A percentile compares a stretch with the other conserved stretches of the same genome.
These are phyloP conservation scores for Vireo altiloquus DNA, from an alignment of 2,113 vertebrate genomes.

Conservation along the genomic window DNA sequence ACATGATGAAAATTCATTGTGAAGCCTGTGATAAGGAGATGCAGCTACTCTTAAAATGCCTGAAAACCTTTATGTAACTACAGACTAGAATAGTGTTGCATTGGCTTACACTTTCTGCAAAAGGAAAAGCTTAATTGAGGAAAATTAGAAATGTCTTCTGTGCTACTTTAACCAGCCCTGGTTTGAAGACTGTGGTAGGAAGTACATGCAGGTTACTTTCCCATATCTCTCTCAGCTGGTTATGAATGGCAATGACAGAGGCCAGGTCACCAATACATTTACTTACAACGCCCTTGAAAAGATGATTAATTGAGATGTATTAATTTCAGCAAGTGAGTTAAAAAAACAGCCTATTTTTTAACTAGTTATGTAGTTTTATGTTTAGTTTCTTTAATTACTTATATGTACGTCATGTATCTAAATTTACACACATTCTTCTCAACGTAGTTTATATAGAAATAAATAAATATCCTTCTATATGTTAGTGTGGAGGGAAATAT, in stretches of 20 bases:
- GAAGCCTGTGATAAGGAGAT: not conserved
- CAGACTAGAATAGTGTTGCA: not conserved
- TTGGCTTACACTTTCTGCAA: not conserved
- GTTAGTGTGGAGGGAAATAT: not conserved
- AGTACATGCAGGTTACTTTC: not conserved
- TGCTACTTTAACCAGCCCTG: not conserved
- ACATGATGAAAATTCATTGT: not conserved
- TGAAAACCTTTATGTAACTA: not conserved
- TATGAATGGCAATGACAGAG: not conserved
- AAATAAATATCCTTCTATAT: not conserved
- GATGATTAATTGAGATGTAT: not conserved
- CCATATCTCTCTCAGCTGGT: not conserved
- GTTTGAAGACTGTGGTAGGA: not conserved
- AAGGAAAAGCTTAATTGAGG: not conserved
- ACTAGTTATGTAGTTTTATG: not conserved
- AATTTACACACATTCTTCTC: not conserved
- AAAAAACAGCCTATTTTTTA: not conserved
- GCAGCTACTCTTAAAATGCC: not conserved
- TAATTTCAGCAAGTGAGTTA: not conserved
- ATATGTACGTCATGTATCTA: not conserved
- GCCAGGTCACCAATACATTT: not conserved
- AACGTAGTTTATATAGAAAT: not conserved
- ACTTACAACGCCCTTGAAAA: not conserved
- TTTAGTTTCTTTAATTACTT: not conserved
- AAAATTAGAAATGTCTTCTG: not conserved